phyloP scores from a whole-genome alignment of 2,888 invertebrate species.

The Acrobeloides nanus region DNA sequence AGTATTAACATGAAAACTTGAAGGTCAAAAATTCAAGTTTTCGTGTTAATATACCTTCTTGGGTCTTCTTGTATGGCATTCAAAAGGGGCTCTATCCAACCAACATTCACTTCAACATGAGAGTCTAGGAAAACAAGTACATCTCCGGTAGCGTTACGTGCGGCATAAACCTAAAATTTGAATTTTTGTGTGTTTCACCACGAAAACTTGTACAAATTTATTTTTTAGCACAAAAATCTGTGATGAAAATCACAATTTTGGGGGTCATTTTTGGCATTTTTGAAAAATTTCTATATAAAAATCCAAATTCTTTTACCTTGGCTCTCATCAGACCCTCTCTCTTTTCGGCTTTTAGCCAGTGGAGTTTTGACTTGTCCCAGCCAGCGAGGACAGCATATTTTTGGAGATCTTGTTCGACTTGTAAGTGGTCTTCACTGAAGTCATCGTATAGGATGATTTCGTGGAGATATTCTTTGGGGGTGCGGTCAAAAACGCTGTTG shows the following conservation, averaged over 20 bases:
- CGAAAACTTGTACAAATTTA: too few relatives aligned
- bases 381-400: conserved; percentile 29
- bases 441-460: conserved; percentile 54
- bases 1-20: not conserved
- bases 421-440: conserved; percentile 34
- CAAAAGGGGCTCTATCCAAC: conserved; percentile 90
- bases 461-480: conserved; percentile 41
- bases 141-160: conserved; percentile 80
- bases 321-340: conserved; percentile 30
- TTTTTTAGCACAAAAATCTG: too few relatives aligned
- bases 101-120: conserved; percentile 93
- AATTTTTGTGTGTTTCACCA: too few relatives aligned
- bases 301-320: too few relatives aligned
- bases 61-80: conserved; percentile 81
- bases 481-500: conserved; percentile 31
- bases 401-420: conserved; percentile 20
- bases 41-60: conserved; percentile 55
- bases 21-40: not conserved
- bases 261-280: too few relatives aligned
- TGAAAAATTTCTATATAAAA: conserved; percentile 6
- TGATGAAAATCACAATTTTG: too few relatives aligned
- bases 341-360: conserved; percentile 11
- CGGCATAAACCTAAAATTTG: conserved; percentile 77
- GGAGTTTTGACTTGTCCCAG: conserved; percentile 16
- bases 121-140: conserved; percentile 92